A percentile compares a stretch with the other conserved stretches of the same genome.
These are phyloP conservation scores for Danio choprae DNA, from an alignment of 2,797 vertebrate species.

Conservation along the genomic window DNA sequence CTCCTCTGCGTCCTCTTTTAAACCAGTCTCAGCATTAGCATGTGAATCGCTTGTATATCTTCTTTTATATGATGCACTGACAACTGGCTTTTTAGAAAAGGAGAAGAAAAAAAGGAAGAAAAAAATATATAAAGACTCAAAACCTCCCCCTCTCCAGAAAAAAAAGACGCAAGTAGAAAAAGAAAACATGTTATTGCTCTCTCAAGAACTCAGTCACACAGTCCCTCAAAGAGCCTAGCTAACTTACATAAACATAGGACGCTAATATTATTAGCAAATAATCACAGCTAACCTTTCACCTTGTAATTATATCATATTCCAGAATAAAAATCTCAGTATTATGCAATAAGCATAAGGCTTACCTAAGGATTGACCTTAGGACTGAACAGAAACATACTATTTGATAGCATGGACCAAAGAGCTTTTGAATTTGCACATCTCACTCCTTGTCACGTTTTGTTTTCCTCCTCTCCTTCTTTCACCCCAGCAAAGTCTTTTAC, in stretches of 20 bases:
- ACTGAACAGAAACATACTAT: conserved; percentile 16
- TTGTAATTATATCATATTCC: conserved; percentile 21
- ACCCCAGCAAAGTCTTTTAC: not conserved
- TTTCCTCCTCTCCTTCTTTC: not conserved
- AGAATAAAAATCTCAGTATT: conserved; percentile 17
- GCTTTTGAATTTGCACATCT: conserved; percentile 1
- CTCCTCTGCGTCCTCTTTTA: conserved; percentile 77
- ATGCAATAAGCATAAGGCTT: conserved; percentile 25
- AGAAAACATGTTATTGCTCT: conserved; percentile 75
- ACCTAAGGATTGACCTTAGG: conserved; percentile 34
- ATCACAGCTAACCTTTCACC: conserved; percentile 1
- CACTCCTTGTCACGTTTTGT: not conserved
- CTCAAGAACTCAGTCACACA: conserved; percentile 56
- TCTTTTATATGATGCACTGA: conserved; percentile 88
- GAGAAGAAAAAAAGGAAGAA: conserved; percentile 35
- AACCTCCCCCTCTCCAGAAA: conserved; percentile 72
- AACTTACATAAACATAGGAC: conserved; percentile 3
- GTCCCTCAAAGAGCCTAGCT: conserved; percentile 13
- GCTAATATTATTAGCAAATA: not conserved
- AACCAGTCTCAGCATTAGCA: conserved; percentile 85
- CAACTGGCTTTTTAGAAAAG: conserved; percentile 80
- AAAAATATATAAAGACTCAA: conserved; percentile 62
- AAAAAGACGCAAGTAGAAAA: conserved; percentile 67
- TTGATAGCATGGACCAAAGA: conserved; percentile 7
- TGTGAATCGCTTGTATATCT: conserved; percentile 90